These are phyloP conservation scores for Lacerta viridis DNA, from an alignment of 2,797 vertebrate genomes.

Conservation along the genomic window DNA sequence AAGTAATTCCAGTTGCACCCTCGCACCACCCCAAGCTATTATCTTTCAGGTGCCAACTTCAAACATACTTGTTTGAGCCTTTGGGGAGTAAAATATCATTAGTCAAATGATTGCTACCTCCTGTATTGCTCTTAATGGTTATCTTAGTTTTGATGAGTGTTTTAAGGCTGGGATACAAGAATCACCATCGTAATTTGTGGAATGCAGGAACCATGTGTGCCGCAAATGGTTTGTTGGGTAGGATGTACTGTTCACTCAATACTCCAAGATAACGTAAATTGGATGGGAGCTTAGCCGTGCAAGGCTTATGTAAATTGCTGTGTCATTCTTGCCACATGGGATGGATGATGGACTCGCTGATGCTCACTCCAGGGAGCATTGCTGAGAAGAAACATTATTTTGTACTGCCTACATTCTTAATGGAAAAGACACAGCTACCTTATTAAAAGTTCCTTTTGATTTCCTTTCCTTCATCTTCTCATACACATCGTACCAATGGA, in stretches of 20 bases:
- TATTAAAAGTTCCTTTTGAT: background rate
- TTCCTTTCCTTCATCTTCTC: background rate
- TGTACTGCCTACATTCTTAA: background rate
- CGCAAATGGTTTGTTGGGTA: background rate
- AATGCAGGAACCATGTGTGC: background rate
- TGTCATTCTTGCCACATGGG: background rate
- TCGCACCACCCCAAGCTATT: too few species aligned
- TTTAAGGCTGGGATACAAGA: too few species aligned
- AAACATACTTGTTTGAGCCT: too few species aligned
- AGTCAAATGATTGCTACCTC: too few species aligned
- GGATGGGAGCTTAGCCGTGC: background rate
- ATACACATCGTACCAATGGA: too few species aligned
- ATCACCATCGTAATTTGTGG: background rate
- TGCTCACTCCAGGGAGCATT: background rate
- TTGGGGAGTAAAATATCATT: too few species aligned
- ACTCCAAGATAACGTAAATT: background rate
- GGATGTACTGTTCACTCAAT: background rate
- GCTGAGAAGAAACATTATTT: background rate
- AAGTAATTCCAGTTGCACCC: too few species aligned
- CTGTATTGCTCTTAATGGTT: too few species aligned
- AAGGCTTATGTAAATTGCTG: background rate
- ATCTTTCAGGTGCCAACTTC: too few species aligned
- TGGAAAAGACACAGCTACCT: background rate
- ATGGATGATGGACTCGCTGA: background rate
- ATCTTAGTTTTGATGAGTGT: too few species aligned